A percentile compares a stretch with the other conserved stretches of the same genome.
These are phyloP conservation scores for Sciurus niger DNA, from an alignment of 2,113 vertebrate species.

Conservation along the genomic window DNA sequence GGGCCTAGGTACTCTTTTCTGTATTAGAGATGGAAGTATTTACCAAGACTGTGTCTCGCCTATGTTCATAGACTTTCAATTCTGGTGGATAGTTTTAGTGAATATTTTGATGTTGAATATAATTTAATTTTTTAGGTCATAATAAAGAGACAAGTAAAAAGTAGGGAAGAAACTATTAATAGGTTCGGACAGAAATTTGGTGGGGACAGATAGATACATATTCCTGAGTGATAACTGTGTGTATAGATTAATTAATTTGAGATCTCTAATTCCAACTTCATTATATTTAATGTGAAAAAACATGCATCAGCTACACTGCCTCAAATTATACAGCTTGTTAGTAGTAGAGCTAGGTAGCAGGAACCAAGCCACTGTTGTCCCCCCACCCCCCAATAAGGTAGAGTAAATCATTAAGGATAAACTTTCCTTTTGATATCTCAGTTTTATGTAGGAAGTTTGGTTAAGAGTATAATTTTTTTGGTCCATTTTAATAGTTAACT, in stretches of 20 bases:
- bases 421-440: background rate
- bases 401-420: background rate
- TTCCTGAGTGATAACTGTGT: background rate
- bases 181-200: background rate
- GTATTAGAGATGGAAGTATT: background rate
- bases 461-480: slow-evolving; percentile 2
- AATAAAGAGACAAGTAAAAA: background rate
- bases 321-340: background rate
- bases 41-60: background rate
- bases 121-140: background rate
- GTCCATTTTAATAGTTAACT: background rate
- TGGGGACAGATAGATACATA: background rate
- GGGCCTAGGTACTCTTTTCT: background rate
- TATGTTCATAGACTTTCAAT: slow-evolving; percentile 15
- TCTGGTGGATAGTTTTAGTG: background rate
- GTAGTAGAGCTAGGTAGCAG: background rate
- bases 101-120: background rate
- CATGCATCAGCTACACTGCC: background rate
- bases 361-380: background rate
- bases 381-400: background rate
- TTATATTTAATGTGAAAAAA: background rate
- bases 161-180: background rate
- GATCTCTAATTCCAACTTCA: background rate
- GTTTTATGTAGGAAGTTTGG: background rate
- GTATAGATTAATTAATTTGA: background rate